A percentile compares a stretch with the other conserved stretches of the same genome.
These are phyloP conservation scores for Nettapus auritus DNA, from an alignment of 2,113 vertebrate genomes.

Conservation along the genomic window DNA sequence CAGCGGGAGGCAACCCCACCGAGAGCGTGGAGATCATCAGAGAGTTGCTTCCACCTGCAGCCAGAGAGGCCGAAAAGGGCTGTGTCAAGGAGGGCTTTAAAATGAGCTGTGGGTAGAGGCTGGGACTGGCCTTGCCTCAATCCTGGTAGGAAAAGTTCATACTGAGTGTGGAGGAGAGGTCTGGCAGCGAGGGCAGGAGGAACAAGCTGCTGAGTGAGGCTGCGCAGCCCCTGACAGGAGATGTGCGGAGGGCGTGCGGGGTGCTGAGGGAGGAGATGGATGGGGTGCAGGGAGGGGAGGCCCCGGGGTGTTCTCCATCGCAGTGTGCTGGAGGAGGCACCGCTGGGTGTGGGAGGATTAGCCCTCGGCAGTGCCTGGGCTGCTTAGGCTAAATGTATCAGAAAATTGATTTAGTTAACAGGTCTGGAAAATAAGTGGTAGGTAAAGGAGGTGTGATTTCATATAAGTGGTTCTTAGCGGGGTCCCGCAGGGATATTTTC, in stretches of 20 bases:
- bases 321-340: not conserved
- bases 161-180: not conserved
- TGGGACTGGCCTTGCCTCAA: too few relatives aligned
- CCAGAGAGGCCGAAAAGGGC: rapidly evolving
- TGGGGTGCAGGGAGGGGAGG: too few relatives aligned
- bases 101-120: not conserved
- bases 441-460: not conserved
- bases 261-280: rapidly evolving
- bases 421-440: not conserved
- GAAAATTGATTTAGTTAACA: not conserved
- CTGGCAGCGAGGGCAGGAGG: rapidly evolving
- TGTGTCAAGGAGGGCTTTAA: rapidly evolving
- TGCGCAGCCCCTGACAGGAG: not conserved
- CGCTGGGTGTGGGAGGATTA: rapidly evolving
- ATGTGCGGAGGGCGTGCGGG: too few relatives aligned
- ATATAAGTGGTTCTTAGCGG: not conserved
- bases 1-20: not conserved
- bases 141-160: not conserved
- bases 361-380: too few relatives aligned
- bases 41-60: rapidly evolving
- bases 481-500: not conserved
- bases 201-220: too few relatives aligned
- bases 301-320: rapidly evolving
- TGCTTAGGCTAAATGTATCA: not conserved
- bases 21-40: not conserved